Evolutionary conservation across 2,888 invertebrate genomes (phyloP), one percentile per base, ranked within the genome.

Genomic region (Cactoblastis cactorum): DNA sequence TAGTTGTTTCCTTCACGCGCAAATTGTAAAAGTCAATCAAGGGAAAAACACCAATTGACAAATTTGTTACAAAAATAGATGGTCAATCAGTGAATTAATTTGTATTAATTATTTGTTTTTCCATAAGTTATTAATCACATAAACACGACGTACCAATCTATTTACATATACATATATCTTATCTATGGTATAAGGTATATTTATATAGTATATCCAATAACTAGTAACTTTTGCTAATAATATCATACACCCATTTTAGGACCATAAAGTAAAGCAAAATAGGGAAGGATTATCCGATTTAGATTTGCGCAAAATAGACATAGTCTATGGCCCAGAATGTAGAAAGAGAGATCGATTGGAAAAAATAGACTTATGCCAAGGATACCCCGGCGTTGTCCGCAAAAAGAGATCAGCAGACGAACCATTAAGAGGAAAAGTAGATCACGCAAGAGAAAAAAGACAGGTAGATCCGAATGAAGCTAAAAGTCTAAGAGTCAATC

Each of bases 311-410:
- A 87, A 83, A 54, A 77, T 89, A 5, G 74, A 83, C 28, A 53
- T 80, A 0, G 67, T 87, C 0, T 89, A 89, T 55, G 80, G 80
- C 0, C 63, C 74, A 0, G 80, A 85, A 65, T 88, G 88, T 49
- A 62, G 57, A 1, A 62, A 60, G 0, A 58, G 88, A 34, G 86
- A 88, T 14, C 63, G 87, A 0, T 69, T 74, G 2, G 82, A 81
- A 34, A 83, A 87, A 54, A 53, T 81, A 0, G 77, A 83, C n/a
- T 55, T 83, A 0, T 87, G 87, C 49, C 80, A 80, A 46, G 71
- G 73, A 0, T 86, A 78, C 52, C 84, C 85, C 0, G 77, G 72
- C 0, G 67, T 74, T 0, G 69, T 68, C 0, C 71, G 80, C 17
- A 67, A 53, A 41, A 75, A 73, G 45, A 61, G 77, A 3, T 63